Evolutionary conservation across 2,113 vertebrate genomes (phyloP).

Genomic region (Nestor notabilis): DNA sequence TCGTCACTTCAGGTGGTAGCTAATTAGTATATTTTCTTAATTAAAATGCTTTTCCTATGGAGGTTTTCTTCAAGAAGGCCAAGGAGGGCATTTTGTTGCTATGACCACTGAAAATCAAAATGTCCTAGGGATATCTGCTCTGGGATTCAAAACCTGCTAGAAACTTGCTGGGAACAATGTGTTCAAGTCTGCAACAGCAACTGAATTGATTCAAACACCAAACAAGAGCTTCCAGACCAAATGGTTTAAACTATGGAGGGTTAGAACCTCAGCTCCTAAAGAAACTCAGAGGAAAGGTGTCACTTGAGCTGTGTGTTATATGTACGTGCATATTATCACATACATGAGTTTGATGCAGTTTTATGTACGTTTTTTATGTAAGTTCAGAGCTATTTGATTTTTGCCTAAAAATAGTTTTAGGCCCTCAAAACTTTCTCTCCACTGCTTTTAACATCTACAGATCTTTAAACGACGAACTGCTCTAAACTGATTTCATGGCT

Average conservation of each 20-base stretch:
- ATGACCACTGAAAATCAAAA: constrained; percentile 58
- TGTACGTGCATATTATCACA: background rate
- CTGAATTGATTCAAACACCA: background rate
- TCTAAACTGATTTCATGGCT: background rate
- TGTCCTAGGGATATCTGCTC: constrained; percentile 57
- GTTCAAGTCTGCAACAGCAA: background rate
- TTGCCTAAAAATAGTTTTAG: background rate
- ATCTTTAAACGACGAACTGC: background rate
- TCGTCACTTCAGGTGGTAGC: constrained; percentile 55
- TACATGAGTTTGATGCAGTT: background rate
- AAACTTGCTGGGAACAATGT: constrained; percentile 11
- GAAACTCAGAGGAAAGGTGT: background rate
- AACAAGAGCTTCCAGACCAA: background rate
- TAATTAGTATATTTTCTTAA: constrained; percentile 68
- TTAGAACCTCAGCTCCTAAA: background rate
- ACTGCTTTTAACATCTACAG: background rate
- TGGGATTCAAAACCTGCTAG: constrained; percentile 33
- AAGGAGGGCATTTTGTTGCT: constrained; percentile 57
- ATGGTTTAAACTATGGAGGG: background rate
- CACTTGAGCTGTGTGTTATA: accelerated
- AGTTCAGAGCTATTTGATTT: background rate
- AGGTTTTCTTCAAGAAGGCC: constrained; percentile 55
- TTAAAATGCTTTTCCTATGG: constrained; percentile 55
- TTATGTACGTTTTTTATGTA: background rate
- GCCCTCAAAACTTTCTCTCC: background rate